Evolutionary conservation across 2,888 invertebrate genomes (phyloP).

Genomic region (Mimas tiliae): DNA sequence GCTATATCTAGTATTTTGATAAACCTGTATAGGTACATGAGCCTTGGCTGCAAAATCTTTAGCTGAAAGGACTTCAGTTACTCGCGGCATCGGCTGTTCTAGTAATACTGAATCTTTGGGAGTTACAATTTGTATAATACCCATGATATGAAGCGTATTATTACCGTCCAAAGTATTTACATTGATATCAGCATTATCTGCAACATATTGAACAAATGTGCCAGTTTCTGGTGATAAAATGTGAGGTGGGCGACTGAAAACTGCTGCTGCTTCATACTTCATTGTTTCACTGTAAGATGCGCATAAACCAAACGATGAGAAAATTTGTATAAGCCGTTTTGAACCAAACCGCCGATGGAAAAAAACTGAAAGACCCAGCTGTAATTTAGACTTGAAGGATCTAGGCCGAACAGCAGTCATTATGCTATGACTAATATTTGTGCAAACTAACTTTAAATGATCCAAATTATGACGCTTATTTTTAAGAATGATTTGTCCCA

Average conservation of each 20-base stretch:
- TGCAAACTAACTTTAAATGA: slow-evolving; percentile 37
- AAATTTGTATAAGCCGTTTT: slow-evolving; percentile 10
- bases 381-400: slow-evolving; percentile 42
- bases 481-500: slow-evolving; percentile 6
- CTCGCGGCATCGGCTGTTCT: too few species aligned
- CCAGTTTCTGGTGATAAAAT: neutral
- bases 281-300: slow-evolving; percentile 17
- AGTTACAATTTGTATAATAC: neutral
- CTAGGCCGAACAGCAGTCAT: slow-evolving; percentile 41
- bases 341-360: slow-evolving; percentile 15
- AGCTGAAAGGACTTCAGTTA: slow-evolving; percentile 34
- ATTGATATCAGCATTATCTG: slow-evolving; percentile 16
- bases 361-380: slow-evolving; percentile 37
- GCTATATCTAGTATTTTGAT: too few species aligned
- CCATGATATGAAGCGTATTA: slow-evolving; percentile 7
- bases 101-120: neutral
- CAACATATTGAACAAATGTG: neutral
- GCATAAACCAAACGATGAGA: slow-evolving; percentile 20
- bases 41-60: slow-evolving; percentile 45
- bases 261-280: neutral
- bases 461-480: slow-evolving; percentile 33
- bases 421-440: slow-evolving; percentile 34
- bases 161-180: neutral
- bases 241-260: neutral
- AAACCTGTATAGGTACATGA: slow-evolving; percentile 44